Base-by-base conservation (phyloP, 2,888 invertebrate species). In the Pteria penguin region DNA sequence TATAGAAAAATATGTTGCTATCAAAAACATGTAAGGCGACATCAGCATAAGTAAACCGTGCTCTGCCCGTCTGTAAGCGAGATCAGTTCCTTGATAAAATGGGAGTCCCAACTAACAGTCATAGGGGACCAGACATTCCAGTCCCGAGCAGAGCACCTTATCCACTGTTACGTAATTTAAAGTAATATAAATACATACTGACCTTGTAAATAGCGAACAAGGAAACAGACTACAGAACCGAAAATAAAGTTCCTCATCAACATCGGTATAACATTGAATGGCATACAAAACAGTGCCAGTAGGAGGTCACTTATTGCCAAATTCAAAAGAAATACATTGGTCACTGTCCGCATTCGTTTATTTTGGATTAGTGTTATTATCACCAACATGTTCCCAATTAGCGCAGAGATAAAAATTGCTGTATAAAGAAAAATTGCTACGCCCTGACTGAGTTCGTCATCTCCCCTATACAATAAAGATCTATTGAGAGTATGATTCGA, bases 221-320 rank as follows among this genome's bases (percentile, higher is more conserved):
- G 92, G 89, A 95, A 94, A 93, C 96, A 96, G 93, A 95, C 94
- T 70, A 94, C 92, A 84, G 94, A 94, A 11, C 96, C 96, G 85
- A 96, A 96, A 82, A 96, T 94, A 91, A 95, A 95, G 88, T 95
- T 94, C 79, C 94, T 92, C 78, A 95, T 92, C 61, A 95, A 92
- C 14, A 94, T 93, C 1, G 95, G 95, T 54, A 95, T 94, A 54
- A 96, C 93, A 0, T 95, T 96, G 85, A 96, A 95, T 0, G 96
- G 96, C 93, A 96, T 95, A 89, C 96, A 96, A 90, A 96, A 95
- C 0, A 96, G 96, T 0, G 96, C 96, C 62, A 96, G 93, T 62
- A 96, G 93, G 76, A 96, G 94, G 89, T 96, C 96, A 62, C 95
- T 94, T 45, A 95, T 93, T 63, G 95, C 94, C 84, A 93, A 86